Evolutionary conservation across 30 jellyfish, hydroid and myxozoan genomes (phyloP).

Genomic region (Pseudorhiza aurosa): DNA sequence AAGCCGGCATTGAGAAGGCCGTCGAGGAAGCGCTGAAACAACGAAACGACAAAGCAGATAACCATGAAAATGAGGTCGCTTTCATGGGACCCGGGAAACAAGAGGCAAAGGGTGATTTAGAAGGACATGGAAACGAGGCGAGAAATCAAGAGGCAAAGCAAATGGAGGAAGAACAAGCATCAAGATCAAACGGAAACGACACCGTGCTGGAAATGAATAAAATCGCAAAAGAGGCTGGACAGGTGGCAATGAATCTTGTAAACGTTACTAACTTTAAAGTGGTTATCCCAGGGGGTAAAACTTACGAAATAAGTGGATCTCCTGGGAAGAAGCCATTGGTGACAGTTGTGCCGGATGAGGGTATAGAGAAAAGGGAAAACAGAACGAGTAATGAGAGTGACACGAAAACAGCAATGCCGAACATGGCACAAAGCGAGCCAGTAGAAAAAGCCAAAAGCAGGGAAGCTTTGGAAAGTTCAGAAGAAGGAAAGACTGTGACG

Average conservation of each 20-base stretch:
- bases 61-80: constrained; percentile 52
- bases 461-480: background rate
- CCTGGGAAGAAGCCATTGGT: constrained; percentile 61
- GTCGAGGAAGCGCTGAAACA: constrained; percentile 71
- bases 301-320: constrained; percentile 70
- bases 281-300: constrained; percentile 89
- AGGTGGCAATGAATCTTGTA: constrained; percentile 74
- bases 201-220: constrained; percentile 76
- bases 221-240: constrained; percentile 68
- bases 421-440: constrained; percentile 13
- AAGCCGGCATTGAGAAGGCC: constrained; percentile 68
- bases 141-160: constrained; percentile 5
- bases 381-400: background rate
- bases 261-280: constrained; percentile 80
- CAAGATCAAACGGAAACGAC: constrained; percentile 43
- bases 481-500: constrained; percentile 20
- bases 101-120: constrained; percentile 7
- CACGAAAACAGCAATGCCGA: background rate
- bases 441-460: constrained; percentile 17
- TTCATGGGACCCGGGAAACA: constrained; percentile 20
- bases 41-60: constrained; percentile 8
- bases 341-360: constrained; percentile 57
- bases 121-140: constrained; percentile 42
- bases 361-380: background rate
- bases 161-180: background rate